Evolutionary conservation across 2,888 invertebrate genomes (phyloP).

Genomic region (Ariolimax columbianus): DNA sequence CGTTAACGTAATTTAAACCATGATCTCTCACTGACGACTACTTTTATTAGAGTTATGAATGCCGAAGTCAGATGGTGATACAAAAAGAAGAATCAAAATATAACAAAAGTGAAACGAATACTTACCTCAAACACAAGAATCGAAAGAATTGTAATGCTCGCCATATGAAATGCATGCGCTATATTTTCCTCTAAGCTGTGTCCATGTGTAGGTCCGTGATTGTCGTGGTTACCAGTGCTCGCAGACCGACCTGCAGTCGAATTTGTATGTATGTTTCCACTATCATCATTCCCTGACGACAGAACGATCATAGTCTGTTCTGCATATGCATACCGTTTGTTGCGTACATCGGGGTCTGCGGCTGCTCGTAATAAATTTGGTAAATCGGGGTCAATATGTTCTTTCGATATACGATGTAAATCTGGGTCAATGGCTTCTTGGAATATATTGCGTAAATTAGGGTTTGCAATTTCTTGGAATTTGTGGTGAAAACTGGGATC

Average conservation of each 20-base stretch:
- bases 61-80: too few species aligned
- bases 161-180: slow-evolving; percentile 70
- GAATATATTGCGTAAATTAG: too few species aligned
- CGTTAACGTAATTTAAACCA: too few species aligned
- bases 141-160: slow-evolving; percentile 67
- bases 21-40: too few species aligned
- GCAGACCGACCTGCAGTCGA: background rate
- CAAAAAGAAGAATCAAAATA: too few species aligned
- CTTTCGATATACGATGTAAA: too few species aligned
- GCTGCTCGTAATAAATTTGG: background rate
- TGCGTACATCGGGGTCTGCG: background rate
- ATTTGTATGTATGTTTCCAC: background rate
- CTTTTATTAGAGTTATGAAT: too few species aligned
- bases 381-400: too few species aligned
- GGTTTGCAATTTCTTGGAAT: too few species aligned
- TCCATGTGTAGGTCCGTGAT: background rate
- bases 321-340: background rate
- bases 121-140: slow-evolving; percentile 68
- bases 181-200: slow-evolving; percentile 64
- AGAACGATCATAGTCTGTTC: background rate
- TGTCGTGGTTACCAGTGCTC: too few species aligned
- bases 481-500: too few species aligned
- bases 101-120: background rate
- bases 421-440: too few species aligned
- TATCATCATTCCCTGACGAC: background rate